A percentile compares a stretch with the other conserved stretches of the same genome.
Evolutionary conservation across 2,113 vertebrate species (phyloP).

Genomic region (Lichenostomus cassidix): DNA sequence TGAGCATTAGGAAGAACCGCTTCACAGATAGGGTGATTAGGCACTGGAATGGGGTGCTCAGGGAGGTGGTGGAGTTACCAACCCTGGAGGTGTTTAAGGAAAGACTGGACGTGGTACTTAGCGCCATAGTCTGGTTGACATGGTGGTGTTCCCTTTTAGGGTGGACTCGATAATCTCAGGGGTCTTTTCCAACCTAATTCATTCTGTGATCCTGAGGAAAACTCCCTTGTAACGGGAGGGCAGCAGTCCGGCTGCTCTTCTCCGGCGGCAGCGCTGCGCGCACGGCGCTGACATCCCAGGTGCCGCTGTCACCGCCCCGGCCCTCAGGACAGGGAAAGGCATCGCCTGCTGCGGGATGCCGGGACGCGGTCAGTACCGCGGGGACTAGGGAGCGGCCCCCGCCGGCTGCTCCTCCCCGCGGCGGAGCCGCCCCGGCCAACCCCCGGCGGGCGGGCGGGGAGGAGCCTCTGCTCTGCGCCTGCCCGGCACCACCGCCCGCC

Average conservation of each 20-base stretch:
- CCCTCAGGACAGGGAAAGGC: neutral
- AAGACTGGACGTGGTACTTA: neutral
- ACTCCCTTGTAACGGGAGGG: no score
- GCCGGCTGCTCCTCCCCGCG: neutral
- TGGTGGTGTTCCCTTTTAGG: neutral
- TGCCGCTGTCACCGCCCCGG: neutral
- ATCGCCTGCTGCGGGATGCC: neutral
- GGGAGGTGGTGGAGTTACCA: no score
- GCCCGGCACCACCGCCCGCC: neutral
- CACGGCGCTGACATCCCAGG: neutral
- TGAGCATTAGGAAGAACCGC: neutral
- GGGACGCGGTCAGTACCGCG: fast-evolving
- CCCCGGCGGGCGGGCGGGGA: neutral
- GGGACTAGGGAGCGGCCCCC: fast-evolving
- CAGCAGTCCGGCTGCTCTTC: neutral
- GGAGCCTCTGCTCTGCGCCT: neutral
- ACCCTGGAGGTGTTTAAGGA: neutral
- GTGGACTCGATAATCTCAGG: neutral
- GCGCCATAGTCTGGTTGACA: neutral
- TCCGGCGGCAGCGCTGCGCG: neutral
- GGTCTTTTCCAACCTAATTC: neutral
- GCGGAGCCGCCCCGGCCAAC: neutral
- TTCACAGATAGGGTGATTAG: neutral
- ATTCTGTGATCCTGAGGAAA: neutral
- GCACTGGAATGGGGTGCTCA: neutral